Percentiles rank a stretch among this genome's conserved stretches.
Conservation (phyloP, 2,888 invertebrate species). For the Ophioninae sp. region DNA sequence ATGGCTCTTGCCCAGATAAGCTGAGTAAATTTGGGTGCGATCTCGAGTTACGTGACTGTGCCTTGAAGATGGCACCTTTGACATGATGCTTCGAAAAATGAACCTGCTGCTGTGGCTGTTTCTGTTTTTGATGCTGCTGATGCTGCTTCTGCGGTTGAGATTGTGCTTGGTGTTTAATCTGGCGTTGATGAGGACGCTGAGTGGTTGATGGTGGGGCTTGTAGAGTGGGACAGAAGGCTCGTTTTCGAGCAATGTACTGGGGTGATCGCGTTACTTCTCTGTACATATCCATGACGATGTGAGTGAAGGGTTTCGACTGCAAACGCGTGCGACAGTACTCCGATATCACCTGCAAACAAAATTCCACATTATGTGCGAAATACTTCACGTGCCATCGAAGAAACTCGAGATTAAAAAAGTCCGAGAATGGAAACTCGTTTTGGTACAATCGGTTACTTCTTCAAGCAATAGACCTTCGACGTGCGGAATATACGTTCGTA, state of each 20-base stretch:
- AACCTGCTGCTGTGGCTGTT: conserved; percentile 58
- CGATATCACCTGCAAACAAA: conserved; percentile 83
- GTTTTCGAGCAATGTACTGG: conserved; percentile 76
- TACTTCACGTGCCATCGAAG: neutral
- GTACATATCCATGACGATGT: conserved; percentile 85
- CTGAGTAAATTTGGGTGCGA: conserved; percentile 78
- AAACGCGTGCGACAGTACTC: conserved; percentile 83
- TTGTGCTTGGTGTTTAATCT: conserved; percentile 62
- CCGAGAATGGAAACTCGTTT: neutral
- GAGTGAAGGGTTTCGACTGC: conserved; percentile 84
- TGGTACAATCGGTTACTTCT: neutral
- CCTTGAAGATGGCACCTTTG: conserved; percentile 73
- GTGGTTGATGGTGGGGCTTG: conserved; percentile 49
- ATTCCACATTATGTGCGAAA: conserved; percentile 21
- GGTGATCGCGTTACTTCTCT: conserved; percentile 81
- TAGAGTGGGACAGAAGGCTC: conserved; percentile 67
- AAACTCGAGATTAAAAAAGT: neutral
- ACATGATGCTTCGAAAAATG: conserved; percentile 70
- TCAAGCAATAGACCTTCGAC: neutral
- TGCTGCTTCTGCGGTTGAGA: conserved; percentile 59
- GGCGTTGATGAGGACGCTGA: conserved; percentile 59
- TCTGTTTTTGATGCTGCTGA: conserved; percentile 48
- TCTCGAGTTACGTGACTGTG: conserved; percentile 77
- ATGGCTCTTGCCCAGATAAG: conserved; percentile 67
- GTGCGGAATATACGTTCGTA: neutral